phyloP scores from a whole-genome alignment of 1,140 invertebrate species.

The Leptinotarsa texana region DNA sequence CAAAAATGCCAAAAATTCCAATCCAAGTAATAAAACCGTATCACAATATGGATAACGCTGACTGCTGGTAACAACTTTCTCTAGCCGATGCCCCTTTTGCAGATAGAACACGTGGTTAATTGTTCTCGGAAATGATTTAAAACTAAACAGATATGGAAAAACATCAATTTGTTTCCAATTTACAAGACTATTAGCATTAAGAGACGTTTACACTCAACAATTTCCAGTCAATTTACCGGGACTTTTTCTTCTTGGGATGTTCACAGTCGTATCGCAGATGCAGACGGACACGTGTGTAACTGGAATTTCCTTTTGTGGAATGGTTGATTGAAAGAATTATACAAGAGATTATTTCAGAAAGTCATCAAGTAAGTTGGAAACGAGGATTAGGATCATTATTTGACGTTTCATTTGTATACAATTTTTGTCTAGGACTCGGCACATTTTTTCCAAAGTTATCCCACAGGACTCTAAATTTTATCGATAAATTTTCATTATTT shows the following conservation, averaged over 20 bases:
- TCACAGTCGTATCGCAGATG: not conserved
- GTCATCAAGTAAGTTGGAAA: no score
- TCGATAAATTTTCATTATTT: not conserved
- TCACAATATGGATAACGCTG: constrained; percentile 11
- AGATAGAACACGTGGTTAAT: constrained; percentile 30
- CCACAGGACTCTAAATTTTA: not conserved
- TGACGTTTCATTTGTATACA: no score
- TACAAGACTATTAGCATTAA: constrained; percentile 29
- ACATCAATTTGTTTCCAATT: constrained; percentile 30
- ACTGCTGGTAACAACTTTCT: constrained; percentile 25
- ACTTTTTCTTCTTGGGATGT: constrained; percentile 20
- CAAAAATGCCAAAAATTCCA: not conserved
- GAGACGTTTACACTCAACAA: constrained; percentile 13
- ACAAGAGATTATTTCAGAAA: not conserved
- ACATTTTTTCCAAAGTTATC: no score
- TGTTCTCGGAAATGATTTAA: constrained; percentile 30
- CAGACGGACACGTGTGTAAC: constrained; percentile 1
- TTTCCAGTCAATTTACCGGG: constrained; percentile 22
- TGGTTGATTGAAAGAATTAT: not conserved
- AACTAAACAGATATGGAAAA: constrained; percentile 28
- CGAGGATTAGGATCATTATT: no score
- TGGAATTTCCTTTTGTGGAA: not conserved
- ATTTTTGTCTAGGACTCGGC: not conserved
- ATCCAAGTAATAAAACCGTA: constrained; percentile 12
- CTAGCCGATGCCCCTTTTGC: constrained; percentile 24